phyloP scores from a whole-genome alignment of 2,888 invertebrate genomes.

The Cataglyphis altisquamis region DNA sequence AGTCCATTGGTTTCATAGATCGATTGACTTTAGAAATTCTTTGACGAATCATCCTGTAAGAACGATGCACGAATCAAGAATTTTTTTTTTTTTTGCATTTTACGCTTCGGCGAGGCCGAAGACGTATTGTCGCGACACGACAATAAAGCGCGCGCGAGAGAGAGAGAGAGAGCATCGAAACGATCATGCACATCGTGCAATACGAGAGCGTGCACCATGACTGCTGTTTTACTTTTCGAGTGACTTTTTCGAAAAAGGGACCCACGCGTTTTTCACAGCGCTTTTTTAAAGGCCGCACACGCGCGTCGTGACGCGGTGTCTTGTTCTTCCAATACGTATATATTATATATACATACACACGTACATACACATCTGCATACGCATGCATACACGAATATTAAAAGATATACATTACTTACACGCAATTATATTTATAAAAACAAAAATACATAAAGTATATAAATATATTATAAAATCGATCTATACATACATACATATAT shows the following conservation, averaged over 20 bases:
- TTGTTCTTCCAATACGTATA: conserved; percentile 83
- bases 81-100: not conserved
- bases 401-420: conserved; percentile 48
- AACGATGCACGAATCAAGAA: conserved; percentile 42
- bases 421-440: conserved; percentile 51
- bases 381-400: conserved; percentile 40
- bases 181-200: conserved; percentile 26
- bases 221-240: conserved; percentile 67
- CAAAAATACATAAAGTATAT: conserved; percentile 49
- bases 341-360: conserved; percentile 58
- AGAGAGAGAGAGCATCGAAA: conserved; percentile 17
- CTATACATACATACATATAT: conserved; percentile 52
- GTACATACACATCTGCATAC: conserved; percentile 37
- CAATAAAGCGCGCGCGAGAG: conserved; percentile 38
- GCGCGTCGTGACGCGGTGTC: conserved; percentile 77
- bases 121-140: conserved; percentile 43
- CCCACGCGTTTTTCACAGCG: conserved; percentile 81
- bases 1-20: too few relatives aligned
- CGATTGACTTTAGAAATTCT: not conserved
- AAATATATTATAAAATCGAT: conserved; percentile 52
- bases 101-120: conserved; percentile 29
- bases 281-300: conserved; percentile 73
- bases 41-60: conserved; percentile 35
- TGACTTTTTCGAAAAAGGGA: conserved; percentile 80
- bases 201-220: conserved; percentile 46